Evolutionary conservation across 2,797 vertebrate genomes (phyloP).

Genomic region (Naso thynnoides): DNA sequence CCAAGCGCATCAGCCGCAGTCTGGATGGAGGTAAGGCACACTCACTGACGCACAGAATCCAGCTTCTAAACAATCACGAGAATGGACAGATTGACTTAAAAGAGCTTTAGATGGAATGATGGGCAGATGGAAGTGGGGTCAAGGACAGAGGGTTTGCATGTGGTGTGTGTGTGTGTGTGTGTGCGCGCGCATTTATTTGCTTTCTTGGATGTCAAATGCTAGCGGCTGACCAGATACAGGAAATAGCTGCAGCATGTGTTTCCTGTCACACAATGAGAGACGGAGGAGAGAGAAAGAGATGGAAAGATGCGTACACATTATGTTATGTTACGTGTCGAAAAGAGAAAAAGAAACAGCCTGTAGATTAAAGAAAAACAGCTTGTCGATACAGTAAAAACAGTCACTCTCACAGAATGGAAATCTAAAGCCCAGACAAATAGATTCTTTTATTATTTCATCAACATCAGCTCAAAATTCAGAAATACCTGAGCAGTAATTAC

Average conservation of each 20-base stretch:
- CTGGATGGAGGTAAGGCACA: constrained; percentile 93
- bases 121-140: constrained; percentile 12
- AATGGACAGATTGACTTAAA: constrained; percentile 1
- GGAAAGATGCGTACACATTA: constrained; percentile 22
- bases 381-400: not conserved
- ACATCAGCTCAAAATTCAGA: not conserved
- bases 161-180: not conserved
- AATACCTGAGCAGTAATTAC: not conserved
- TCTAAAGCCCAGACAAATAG: not conserved
- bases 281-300: constrained; percentile 28
- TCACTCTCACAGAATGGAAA: not conserved
- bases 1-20: constrained; percentile 94
- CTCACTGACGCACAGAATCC: not conserved
- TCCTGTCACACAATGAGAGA: constrained; percentile 69
- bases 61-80: not conserved
- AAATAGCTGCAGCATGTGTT: constrained; percentile 80
- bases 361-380: constrained; percentile 12
- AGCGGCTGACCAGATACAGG: constrained; percentile 74
- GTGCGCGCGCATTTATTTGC: constrained; percentile 20
- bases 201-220: constrained; percentile 37
- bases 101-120: constrained; percentile 24
- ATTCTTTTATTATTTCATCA: not conserved
- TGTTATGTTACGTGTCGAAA: constrained; percentile 33
- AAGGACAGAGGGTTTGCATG: constrained; percentile 11
- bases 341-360: not conserved